A percentile compares a stretch with the other conserved stretches of the same genome.
Conservation (phyloP, 2,888 invertebrate species). For the Mamestra brassicae region DNA sequence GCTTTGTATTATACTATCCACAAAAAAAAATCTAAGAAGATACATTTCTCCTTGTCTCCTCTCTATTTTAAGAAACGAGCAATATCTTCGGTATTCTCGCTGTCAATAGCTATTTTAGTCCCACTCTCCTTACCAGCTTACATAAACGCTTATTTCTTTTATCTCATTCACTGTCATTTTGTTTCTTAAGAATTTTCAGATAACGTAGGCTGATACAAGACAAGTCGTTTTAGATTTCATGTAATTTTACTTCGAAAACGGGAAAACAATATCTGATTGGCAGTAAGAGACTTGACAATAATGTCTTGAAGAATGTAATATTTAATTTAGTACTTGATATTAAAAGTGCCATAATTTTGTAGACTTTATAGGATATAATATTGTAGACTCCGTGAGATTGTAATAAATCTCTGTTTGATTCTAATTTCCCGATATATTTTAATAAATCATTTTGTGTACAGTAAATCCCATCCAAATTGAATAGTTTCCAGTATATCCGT, state of each 20-base stretch:
- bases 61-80: background rate
- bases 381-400: no score
- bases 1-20: no score
- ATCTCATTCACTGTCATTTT: constrained; percentile 26
- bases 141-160: constrained; percentile 39
- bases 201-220: constrained; percentile 18
- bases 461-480: no score
- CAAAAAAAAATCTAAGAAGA: background rate
- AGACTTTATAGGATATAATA: no score
- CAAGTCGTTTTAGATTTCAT: constrained; percentile 38
- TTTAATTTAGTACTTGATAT: background rate
- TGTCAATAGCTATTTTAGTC: constrained; percentile 21
- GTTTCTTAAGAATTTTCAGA: constrained; percentile 32
- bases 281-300: constrained; percentile 7
- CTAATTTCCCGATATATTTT: no score
- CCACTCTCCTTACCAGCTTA: constrained; percentile 13
- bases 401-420: no score
- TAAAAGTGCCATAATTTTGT: background rate
- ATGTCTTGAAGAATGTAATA: constrained; percentile 6
- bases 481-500: no score
- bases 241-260: constrained; percentile 8
- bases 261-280: constrained; percentile 32
- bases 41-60: background rate
- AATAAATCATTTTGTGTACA: no score
- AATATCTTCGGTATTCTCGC: background rate